These are phyloP conservation scores for Hypomecis punctinalis DNA, from an alignment of 2,888 invertebrate genomes.

Conservation along the genomic window DNA sequence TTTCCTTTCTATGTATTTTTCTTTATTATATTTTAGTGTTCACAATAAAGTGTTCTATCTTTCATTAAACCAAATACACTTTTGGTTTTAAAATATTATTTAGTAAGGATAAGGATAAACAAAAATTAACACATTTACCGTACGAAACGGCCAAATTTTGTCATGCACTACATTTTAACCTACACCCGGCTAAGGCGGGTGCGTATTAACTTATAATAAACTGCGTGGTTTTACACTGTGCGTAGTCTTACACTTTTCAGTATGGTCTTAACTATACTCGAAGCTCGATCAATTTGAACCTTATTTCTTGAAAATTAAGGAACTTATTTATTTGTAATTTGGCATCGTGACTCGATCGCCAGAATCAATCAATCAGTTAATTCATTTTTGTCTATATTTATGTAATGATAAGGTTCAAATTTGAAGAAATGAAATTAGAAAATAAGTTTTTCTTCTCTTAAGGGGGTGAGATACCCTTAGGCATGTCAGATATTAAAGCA, in stretches of 20 bases:
- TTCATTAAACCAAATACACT: too few relatives aligned
- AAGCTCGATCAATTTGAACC: neutral
- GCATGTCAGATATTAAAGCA: conserved; percentile 71
- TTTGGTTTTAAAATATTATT: too few relatives aligned
- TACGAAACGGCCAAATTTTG: conserved; percentile 29
- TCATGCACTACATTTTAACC: conserved; percentile 49
- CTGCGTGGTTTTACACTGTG: conserved; percentile 67
- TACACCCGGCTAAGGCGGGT: conserved; percentile 64
- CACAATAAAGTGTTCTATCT: too few relatives aligned
- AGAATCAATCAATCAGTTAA: neutral
- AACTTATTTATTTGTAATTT: neutral
- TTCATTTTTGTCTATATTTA: conserved; percentile 10
- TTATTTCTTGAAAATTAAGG: neutral
- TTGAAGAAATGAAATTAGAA: conserved; percentile 5
- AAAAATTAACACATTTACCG: too few relatives aligned
- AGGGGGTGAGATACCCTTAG: conserved; percentile 54
- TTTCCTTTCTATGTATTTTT: too few relatives aligned
- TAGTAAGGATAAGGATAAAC: too few relatives aligned
- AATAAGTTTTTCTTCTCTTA: conserved; percentile 34
- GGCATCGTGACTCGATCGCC: neutral
- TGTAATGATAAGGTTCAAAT: neutral
- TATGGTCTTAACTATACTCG: conserved; percentile 45
- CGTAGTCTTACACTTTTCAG: conserved; percentile 49
- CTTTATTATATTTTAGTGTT: too few relatives aligned
- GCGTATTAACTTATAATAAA: conserved; percentile 83